Base-by-base conservation (phyloP, 2,113 vertebrate species). In the Gobiocypris rarus region DNA sequence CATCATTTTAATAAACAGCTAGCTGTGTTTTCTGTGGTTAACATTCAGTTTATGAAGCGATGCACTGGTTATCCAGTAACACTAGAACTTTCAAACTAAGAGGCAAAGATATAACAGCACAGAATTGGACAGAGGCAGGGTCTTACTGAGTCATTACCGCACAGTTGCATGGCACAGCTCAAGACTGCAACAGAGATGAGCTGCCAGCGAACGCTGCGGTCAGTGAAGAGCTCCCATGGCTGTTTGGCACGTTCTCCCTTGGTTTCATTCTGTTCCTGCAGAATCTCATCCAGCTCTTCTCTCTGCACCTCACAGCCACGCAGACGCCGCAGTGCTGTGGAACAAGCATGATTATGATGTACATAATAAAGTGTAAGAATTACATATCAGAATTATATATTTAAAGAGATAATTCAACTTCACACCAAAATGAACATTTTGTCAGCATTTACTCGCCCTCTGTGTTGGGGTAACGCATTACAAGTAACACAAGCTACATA, bases 121-220 rank as follows among this genome's bases (percentile, higher is more conserved):
- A 41, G 22, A 3, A 77, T 2, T 81, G 26, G 45, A 75, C 71
- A 50, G 24, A 19, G 43, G 41, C n/a, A 79, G 78, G 78, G n/a
- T 86, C 96, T 94, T 82, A 97, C 96, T 61, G 94, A 94, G 86
- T 97, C 96, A 0, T 97, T 97, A 1, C 96, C 95, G 1, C 97
- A 97, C 77, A 98, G 95, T 90, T 97, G 96, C 96, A 97, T 95
- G 90, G 96, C 96, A 0, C 96, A 96, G 94, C 96, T 95, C 89
- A 97, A 91, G 71, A 97, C 88, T 2, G 96, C 54, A 31, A 97
- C 88, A 13, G 94, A 93, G 43, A 92, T 84, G 87, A 97, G 92
- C 91, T 97, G 97, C 94, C 96, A 93, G 87, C 95, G 93, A 70
- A 96, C 79, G 0, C 91, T 84, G 1, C 75, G 91, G 4, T 95